Evolutionary conservation across 2,888 invertebrate species (phyloP).

Genomic region (Pammene aurita): DNA sequence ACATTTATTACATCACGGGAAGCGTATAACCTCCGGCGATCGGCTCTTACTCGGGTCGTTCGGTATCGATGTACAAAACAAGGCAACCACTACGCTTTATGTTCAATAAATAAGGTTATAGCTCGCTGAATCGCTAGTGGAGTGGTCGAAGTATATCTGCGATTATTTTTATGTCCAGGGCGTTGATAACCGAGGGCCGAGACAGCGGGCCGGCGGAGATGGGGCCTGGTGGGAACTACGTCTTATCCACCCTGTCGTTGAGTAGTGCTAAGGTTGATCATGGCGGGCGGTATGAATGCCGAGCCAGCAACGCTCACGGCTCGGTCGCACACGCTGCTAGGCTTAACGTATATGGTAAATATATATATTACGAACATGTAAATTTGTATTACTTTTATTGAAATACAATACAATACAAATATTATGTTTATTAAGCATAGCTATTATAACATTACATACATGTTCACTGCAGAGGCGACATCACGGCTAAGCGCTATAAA

Average conservation of each 20-base stretch:
- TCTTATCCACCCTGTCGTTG: slow-evolving; percentile 91
- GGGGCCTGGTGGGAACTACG: slow-evolving; percentile 84
- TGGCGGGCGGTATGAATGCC: slow-evolving; percentile 93
- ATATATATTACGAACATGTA: background rate
- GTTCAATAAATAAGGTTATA: slow-evolving; percentile 38
- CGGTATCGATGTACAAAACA: slow-evolving; percentile 38
- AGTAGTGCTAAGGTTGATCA: slow-evolving; percentile 90
- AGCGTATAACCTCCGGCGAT: slow-evolving; percentile 34
- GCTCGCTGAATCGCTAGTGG: slow-evolving; percentile 28
- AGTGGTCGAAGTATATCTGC: slow-evolving; percentile 35
- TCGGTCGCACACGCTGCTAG: slow-evolving; percentile 88
- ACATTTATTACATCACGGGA: slow-evolving; percentile 32
- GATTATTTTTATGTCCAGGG: slow-evolving; percentile 54
- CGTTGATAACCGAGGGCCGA: slow-evolving; percentile 72
- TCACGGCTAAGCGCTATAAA: too few species aligned
- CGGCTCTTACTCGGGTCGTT: slow-evolving; percentile 39
- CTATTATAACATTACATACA: too few species aligned
- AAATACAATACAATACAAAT: too few species aligned
- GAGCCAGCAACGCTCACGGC: slow-evolving; percentile 89
- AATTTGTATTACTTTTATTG: too few species aligned
- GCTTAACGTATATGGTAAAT: slow-evolving; percentile 90
- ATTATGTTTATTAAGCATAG: too few species aligned
- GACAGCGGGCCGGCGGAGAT: slow-evolving; percentile 70
- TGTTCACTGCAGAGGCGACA: too few species aligned
- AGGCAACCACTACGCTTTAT: slow-evolving; percentile 40